phyloP scores from a whole-genome alignment of 2,888 invertebrate species.

The Phragmatobia fuliginosa region DNA sequence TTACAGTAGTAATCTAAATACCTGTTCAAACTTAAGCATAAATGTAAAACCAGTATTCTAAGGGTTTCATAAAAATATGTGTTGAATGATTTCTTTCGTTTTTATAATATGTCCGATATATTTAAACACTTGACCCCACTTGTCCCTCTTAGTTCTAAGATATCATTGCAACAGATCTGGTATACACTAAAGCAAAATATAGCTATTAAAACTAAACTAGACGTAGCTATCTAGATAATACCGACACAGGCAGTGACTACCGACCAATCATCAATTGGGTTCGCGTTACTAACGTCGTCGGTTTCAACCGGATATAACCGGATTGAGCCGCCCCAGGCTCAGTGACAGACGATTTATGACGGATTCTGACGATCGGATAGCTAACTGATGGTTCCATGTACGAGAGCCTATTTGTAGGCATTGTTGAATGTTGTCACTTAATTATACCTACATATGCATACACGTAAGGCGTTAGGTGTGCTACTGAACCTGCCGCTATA shows the following conservation, averaged over 20 bases:
- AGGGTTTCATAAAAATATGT: no score
- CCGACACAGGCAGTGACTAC: slow-evolving; percentile 25
- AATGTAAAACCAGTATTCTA: no score
- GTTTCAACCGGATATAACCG: slow-evolving; percentile 27
- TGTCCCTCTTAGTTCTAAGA: no score
- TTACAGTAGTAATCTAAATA: slow-evolving; percentile 5
- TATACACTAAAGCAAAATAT: no score
- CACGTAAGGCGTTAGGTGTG: no score
- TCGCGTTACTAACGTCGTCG: slow-evolving; percentile 46
- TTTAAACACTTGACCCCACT: no score
- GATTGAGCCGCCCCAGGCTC: slow-evolving; percentile 16
- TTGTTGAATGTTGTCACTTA: slow-evolving; percentile 1
- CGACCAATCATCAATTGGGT: slow-evolving; percentile 52
- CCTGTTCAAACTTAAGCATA: no score
- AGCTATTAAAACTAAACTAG: slow-evolving; percentile 10
- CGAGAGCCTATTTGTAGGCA: background rate
- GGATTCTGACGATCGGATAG: slow-evolving; percentile 35
- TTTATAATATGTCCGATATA: no score
- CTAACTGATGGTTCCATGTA: slow-evolving; percentile 38
- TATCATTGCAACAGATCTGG: no score
- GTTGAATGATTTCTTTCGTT: no score
- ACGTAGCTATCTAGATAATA: slow-evolving; percentile 49
- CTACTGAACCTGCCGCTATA: no score
- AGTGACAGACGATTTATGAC: slow-evolving; percentile 42
- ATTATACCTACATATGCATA: background rate